Percentiles rank a stretch among this genome's conserved stretches.
These are phyloP conservation scores for Pao palembangensis DNA, from an alignment of 2,113 vertebrate genomes.

Conservation along the genomic window DNA sequence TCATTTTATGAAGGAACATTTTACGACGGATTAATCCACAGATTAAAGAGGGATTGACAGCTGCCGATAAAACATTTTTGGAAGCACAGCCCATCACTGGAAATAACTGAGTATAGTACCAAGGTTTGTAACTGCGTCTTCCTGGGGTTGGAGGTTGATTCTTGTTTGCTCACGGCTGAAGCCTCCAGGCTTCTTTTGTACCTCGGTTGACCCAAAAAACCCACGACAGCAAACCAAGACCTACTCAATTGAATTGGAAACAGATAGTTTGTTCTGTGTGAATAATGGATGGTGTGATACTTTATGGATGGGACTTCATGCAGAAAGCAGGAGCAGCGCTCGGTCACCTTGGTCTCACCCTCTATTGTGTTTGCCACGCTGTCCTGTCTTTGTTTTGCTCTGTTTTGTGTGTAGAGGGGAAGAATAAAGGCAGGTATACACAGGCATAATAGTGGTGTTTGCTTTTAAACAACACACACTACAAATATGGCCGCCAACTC, in stretches of 20 bases:
- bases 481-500: conserved; percentile 4
- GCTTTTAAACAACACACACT: conserved; percentile 35
- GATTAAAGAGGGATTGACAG: too few species aligned
- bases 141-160: neutral
- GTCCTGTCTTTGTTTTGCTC: neutral
- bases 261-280: conserved; percentile 37
- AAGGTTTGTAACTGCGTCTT: too few species aligned
- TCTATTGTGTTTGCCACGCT: conserved; percentile 4
- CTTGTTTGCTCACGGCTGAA: neutral
- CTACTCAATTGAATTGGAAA: conserved; percentile 35
- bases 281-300: conserved; percentile 46
- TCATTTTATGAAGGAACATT: too few species aligned
- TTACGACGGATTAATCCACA: too few species aligned
- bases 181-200: neutral
- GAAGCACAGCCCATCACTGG: too few species aligned
- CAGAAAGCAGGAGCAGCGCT: neutral
- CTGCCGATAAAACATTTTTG: too few species aligned
- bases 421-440: conserved; percentile 1
- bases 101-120: too few species aligned
- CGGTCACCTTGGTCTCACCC: conserved; percentile 23
- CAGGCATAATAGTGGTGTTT: conserved; percentile 50
- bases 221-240: conserved; percentile 3
- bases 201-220: neutral
- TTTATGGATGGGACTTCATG: conserved; percentile 1
- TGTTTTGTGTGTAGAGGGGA: conserved; percentile 19